Evolutionary conservation across 2,888 invertebrate genomes (phyloP), one percentile per base, ranked within the genome.

Genomic region (Protophormia terraenovae): DNA sequence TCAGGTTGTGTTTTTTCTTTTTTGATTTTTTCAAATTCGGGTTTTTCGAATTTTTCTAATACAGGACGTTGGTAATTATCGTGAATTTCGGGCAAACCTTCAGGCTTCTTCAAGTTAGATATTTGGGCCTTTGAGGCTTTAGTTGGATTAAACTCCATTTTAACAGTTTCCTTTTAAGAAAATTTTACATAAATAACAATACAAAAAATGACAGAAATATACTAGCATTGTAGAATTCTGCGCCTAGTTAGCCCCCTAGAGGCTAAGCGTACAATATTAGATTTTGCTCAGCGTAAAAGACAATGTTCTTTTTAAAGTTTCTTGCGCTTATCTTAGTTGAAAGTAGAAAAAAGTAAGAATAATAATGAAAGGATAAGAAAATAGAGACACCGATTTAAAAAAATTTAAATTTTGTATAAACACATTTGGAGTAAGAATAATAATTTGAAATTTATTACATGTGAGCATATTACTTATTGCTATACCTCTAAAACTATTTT

Each of bases 11-110:
- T 45, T 84, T 88, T 89, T 22, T 88, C 80, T 73, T 88, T 82
- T 82, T 88, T 88, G 0, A 64, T 27, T 55, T 77, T 71, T 58
- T 93, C 94, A 45, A 94, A 94, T 10, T 94, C 93, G 1, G 93
- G 93, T 86, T 94, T 94, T 91, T 95, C 95, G 88, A 94, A 96
- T 91, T 94, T 94, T 90, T 96, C 96, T 82, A 96, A 93, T 2
- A 94, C 95, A 2, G 96, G 95, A 87, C 96, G 94, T 38, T 96
- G 96, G 89, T 97, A 97, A 38, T 94, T 94, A 91, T 96, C 96
- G 10, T 95, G 94, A 75, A 94, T 93, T 91, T 95, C 94, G 5
- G 95, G 95, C 45, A 95, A 91, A 29, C 94, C 95, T 88, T 94
- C 94, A 7, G 93, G 94, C 92, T 94, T 94, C 87, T 90, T 90